A percentile compares a stretch with the other conserved stretches of the same genome.
Evolutionary conservation across 2,797 vertebrate genomes (phyloP).

Genomic region (Lepus oiostolus): DNA sequence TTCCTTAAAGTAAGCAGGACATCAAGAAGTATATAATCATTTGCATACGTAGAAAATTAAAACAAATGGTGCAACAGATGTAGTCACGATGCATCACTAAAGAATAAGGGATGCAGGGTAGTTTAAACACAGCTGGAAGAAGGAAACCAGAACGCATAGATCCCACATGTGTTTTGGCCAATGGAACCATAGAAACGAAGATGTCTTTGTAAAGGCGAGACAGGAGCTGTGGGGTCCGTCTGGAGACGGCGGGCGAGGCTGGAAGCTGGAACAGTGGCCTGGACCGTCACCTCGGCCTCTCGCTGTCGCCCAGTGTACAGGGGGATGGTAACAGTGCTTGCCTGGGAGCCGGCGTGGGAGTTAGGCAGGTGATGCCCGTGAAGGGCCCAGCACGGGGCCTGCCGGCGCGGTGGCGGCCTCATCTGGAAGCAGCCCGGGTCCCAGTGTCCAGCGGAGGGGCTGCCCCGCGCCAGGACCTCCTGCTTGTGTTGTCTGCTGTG

Average conservation of each 20-base stretch:
- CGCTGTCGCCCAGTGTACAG: slow-evolving; percentile 4
- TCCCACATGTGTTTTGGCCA: not conserved
- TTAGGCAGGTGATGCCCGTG: slow-evolving; percentile 1
- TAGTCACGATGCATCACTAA: not conserved
- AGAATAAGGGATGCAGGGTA: not conserved
- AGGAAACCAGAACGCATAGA: not conserved
- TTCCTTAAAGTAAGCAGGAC: not conserved
- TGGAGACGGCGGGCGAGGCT: rapidly evolving
- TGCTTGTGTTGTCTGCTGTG: too few species aligned
- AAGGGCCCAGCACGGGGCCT: not conserved
- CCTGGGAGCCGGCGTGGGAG: not conserved
- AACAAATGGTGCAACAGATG: not conserved
- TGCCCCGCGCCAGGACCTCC: too few species aligned
- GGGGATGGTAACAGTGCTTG: not conserved
- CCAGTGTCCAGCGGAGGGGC: too few species aligned
- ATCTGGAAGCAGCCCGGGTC: too few species aligned
- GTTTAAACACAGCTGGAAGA: not conserved
- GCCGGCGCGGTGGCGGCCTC: too few species aligned
- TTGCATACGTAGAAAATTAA: not conserved
- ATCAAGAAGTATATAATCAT: not conserved
- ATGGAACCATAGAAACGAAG: not conserved
- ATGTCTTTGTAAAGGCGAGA: not conserved
- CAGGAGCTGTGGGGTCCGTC: not conserved
- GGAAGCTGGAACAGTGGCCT: rapidly evolving
- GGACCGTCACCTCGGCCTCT: slow-evolving; percentile 34